These are phyloP conservation scores for Auanema freiburgensis DNA, from an alignment of 2,888 invertebrate species.

Conservation along the genomic window DNA sequence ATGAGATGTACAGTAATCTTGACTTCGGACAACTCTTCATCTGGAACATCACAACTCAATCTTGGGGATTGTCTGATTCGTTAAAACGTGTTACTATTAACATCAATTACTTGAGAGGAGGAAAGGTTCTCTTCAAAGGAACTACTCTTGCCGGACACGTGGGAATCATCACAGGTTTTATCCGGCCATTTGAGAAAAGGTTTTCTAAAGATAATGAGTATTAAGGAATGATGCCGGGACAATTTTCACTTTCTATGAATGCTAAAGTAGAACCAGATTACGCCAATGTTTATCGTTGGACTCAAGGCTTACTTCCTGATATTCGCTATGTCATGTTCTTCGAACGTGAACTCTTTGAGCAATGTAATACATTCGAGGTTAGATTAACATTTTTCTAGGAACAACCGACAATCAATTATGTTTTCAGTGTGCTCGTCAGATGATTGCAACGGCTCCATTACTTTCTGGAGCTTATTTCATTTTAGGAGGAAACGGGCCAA, in stretches of 20 bases:
- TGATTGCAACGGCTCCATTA: slow-evolving; percentile 34
- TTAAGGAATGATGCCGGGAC: slow-evolving; percentile 46
- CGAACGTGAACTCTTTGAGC: slow-evolving; percentile 47
- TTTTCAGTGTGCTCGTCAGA: slow-evolving; percentile 43
- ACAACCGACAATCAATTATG: not conserved
- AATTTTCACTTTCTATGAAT: slow-evolving; percentile 52
- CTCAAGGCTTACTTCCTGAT: slow-evolving; percentile 34
- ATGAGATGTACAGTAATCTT: slow-evolving; percentile 34
- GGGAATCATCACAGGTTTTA: slow-evolving; percentile 48
- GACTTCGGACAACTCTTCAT: slow-evolving; percentile 54
- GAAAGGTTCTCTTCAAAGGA: slow-evolving; percentile 49
- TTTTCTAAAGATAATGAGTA: not conserved
- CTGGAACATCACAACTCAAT: slow-evolving; percentile 46
- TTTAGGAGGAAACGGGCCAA: slow-evolving; percentile 30
- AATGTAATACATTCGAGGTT: slow-evolving; percentile 37
- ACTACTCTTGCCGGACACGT: slow-evolving; percentile 56
- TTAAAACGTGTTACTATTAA: slow-evolving; percentile 49
- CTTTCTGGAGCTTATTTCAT: slow-evolving; percentile 51
- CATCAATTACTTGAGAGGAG: slow-evolving; percentile 46
- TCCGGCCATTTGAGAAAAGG: not conserved
- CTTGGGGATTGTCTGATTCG: slow-evolving; percentile 48
- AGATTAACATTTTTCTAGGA: not conserved
- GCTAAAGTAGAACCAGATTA: slow-evolving; percentile 47
- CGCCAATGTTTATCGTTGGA: slow-evolving; percentile 41
- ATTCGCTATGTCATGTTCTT: slow-evolving; percentile 52